These are phyloP conservation scores for Oreochromis grahami DNA, from an alignment of 2,797 vertebrate genomes.

Conservation along the genomic window DNA sequence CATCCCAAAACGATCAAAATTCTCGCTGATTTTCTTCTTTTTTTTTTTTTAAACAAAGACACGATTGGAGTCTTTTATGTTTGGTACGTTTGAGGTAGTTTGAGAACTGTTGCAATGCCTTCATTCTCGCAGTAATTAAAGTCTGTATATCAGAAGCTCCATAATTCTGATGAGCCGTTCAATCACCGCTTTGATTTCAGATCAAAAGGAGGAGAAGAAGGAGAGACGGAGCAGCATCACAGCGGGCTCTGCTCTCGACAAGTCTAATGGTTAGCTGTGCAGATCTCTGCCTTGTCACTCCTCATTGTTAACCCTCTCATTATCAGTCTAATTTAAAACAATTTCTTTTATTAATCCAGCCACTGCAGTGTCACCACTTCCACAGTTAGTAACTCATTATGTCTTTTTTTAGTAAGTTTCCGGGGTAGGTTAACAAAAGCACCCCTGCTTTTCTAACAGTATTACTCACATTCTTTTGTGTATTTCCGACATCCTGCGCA, in stretches of 20 bases:
- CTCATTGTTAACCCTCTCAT: conserved; percentile 16
- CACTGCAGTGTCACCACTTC: background rate
- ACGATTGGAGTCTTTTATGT: background rate
- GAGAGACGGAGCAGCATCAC: conserved; percentile 79
- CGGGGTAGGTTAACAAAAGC: background rate
- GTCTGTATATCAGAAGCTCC: conserved; percentile 10
- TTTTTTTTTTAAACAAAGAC: background rate
- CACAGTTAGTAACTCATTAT: background rate
- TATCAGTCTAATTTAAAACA: background rate
- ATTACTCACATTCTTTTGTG: background rate
- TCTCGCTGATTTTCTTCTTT: background rate
- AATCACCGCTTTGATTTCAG: conserved; percentile 77
- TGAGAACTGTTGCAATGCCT: background rate
- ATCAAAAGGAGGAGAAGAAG: conserved; percentile 84
- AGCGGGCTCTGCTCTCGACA: conserved; percentile 74
- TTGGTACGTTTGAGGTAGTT: background rate
- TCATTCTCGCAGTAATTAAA: conserved; percentile 27
- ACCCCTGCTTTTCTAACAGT: background rate
- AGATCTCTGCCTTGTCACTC: conserved; percentile 3
- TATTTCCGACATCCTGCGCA: background rate
- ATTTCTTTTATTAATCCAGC: background rate
- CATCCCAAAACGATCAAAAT: background rate
- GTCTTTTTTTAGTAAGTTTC: background rate
- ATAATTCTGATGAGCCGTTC: conserved; percentile 23
- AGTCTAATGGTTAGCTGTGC: conserved; percentile 71